Evolutionary conservation across 2,797 vertebrate species (phyloP).

Genomic region (Etheostoma nigrum): DNA sequence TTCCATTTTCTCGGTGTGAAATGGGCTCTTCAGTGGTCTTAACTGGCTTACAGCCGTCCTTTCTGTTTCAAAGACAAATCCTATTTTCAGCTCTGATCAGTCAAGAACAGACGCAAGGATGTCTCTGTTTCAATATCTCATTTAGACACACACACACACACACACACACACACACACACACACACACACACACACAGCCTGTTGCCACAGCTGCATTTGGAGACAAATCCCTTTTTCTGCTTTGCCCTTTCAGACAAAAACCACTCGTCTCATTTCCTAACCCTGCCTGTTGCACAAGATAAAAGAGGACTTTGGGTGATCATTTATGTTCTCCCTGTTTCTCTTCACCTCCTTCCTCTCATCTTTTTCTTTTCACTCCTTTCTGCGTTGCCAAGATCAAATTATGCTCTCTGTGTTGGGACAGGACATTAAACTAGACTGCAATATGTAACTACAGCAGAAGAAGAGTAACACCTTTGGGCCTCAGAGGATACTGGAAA

Average conservation of each 20-base stretch:
- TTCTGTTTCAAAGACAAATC: slow-evolving; percentile 76
- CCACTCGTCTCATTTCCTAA: slow-evolving; percentile 65
- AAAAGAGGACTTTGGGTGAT: slow-evolving; percentile 48
- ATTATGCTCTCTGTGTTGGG: background rate
- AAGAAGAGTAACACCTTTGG: background rate
- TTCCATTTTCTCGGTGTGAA: slow-evolving; percentile 62
- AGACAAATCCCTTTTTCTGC: slow-evolving; percentile 78
- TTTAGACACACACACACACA: slow-evolving; percentile 44
- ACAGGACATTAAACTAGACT: background rate
- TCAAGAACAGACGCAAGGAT: slow-evolving; percentile 66
- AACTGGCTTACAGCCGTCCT: slow-evolving; percentile 70
- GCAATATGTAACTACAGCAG: background rate
- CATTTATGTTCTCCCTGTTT: slow-evolving; percentile 26
- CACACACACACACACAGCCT: slow-evolving; percentile 52
- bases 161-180: slow-evolving; percentile 47
- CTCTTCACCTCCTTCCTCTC: slow-evolving; percentile 15
- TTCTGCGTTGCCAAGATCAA: background rate
- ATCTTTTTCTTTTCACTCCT: background rate
- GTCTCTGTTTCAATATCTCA: slow-evolving; percentile 67
- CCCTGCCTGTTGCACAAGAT: slow-evolving; percentile 72
- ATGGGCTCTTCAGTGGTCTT: slow-evolving; percentile 65
- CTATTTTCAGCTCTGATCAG: slow-evolving; percentile 76
- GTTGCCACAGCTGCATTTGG: slow-evolving; percentile 70
- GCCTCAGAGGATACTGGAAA: background rate
- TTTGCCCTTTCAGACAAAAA: slow-evolving; percentile 70